phyloP scores from a whole-genome alignment of 2,888 invertebrate genomes.

The Eulithis testata region DNA sequence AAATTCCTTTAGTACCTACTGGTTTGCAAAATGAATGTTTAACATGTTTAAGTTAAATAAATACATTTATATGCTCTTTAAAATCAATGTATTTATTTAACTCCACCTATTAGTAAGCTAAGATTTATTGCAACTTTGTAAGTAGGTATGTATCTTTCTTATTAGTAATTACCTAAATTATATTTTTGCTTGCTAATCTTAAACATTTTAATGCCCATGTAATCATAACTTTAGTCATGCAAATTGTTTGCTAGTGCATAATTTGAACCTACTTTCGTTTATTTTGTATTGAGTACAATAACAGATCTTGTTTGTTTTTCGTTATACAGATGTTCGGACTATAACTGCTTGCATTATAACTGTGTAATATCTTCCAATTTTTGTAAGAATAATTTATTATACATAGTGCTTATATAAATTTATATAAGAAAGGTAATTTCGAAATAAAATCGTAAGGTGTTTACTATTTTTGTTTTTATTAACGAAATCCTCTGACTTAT shows the following conservation, averaged over 20 bases:
- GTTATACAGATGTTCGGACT: slow-evolving; percentile 12
- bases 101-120: slow-evolving; percentile 5
- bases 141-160: slow-evolving; percentile 1
- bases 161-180: background rate
- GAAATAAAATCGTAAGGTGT: slow-evolving; percentile 29
- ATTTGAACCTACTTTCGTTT: slow-evolving; percentile 5
- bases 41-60: too few relatives aligned
- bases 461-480: slow-evolving; percentile 18
- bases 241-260: slow-evolving; percentile 25
- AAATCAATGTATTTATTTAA: background rate
- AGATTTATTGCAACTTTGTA: slow-evolving; percentile 15
- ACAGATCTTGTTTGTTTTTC: slow-evolving; percentile 2
- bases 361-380: slow-evolving; percentile 14
- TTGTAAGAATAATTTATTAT: slow-evolving; percentile 9
- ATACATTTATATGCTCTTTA: background rate
- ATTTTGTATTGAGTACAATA: background rate
- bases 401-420: slow-evolving; percentile 7
- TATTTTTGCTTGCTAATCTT: slow-evolving; percentile 21
- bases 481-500: background rate
- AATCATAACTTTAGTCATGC: slow-evolving; percentile 12
- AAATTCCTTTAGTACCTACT: too few relatives aligned
- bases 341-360: slow-evolving; percentile 9
- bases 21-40: background rate
- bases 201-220: slow-evolving; percentile 4
- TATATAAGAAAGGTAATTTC: slow-evolving; percentile 13